Evolutionary conservation across 2,888 invertebrate genomes (phyloP), one percentile per base, ranked within the genome.

Genomic region (Pterostichus niger): DNA sequence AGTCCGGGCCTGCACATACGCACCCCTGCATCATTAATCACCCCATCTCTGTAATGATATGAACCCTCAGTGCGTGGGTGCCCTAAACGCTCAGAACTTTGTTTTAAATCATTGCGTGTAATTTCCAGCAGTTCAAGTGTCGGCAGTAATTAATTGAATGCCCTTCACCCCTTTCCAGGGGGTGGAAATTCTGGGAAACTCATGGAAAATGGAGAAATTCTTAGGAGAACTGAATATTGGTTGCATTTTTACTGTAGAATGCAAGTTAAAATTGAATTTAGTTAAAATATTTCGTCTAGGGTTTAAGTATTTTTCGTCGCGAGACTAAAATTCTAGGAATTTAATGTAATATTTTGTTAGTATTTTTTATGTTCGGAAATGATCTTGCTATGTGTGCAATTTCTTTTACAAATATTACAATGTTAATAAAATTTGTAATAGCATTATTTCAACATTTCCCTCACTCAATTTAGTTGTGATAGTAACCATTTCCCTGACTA

Each of bases 1-100:
- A 35, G 7, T 40, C 44, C 64, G 11, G 7, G 7, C 17, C 68
- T 44, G 68, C 5, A 52, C 13, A 5, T n/a, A 40, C 40, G 11
- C 40, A 9, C 31, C 40, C 31, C 31, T 31, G 15, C 17, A 44
- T 40, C 40, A 71, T 71, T 71, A 71, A 71, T 71, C 68, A 71
- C 40, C 33, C 15, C 68, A 71, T 71, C 68, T 10, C 40, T 31
- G 68, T 71, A 71, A 71, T 71, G 46, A 71, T 71, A 44, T 71
- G 40, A 11, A 40, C 40, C 17, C 11, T 11, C 56, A 15, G 3
- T 17, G 15, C 68, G 11, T 71, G 40, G 17, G 44, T 15, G 68
- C 2, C n/a, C 40, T 40, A 17, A 71, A 17, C 17, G 56, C 15
- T 40, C 68, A 64, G 31, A 44, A 71, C 44, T 71, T 71, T 71